Evolutionary conservation across 2,888 invertebrate genomes (phyloP).

Genomic region (Acleris laterana): DNA sequence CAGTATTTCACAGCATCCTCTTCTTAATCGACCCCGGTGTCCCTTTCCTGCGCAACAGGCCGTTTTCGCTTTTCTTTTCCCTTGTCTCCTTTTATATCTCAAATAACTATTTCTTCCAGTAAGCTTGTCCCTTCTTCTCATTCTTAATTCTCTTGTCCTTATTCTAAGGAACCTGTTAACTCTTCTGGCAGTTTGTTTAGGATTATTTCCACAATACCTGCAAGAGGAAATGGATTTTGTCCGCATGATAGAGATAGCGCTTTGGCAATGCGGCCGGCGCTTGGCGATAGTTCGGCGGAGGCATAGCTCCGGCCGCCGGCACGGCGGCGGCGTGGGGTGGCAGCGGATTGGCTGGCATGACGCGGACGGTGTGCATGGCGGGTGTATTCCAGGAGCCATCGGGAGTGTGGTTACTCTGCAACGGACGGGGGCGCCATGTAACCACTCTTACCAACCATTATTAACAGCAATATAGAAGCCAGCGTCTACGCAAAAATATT

Average conservation of each 20-base stretch:
- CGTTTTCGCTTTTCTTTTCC: constrained; percentile 43
- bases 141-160: constrained; percentile 61
- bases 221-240: constrained; percentile 63
- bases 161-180: constrained; percentile 61
- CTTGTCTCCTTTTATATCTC: constrained; percentile 56
- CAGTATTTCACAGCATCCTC: constrained; percentile 49
- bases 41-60: constrained; percentile 71
- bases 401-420: constrained; percentile 51
- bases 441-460: not conserved
- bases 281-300: constrained; percentile 61
- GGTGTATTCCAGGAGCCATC: constrained; percentile 70
- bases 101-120: constrained; percentile 57
- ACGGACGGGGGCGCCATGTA: constrained; percentile 31
- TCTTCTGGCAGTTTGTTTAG: constrained; percentile 43
- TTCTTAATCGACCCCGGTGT: constrained; percentile 64
- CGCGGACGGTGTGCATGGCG: constrained; percentile 71
- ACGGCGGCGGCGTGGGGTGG: constrained; percentile 70
- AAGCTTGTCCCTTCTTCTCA: constrained; percentile 60
- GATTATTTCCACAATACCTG: constrained; percentile 55
- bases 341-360: constrained; percentile 69
- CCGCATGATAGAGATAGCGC: constrained; percentile 72
- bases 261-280: constrained; percentile 62
- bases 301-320: constrained; percentile 68
- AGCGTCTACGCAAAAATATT: constrained; percentile 50
- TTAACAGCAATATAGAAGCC: constrained; percentile 50